Percentiles rank a stretch among this genome's conserved stretches.
Conservation (phyloP, 2,113 vertebrate species). For the Ammospiza caudacuta region DNA sequence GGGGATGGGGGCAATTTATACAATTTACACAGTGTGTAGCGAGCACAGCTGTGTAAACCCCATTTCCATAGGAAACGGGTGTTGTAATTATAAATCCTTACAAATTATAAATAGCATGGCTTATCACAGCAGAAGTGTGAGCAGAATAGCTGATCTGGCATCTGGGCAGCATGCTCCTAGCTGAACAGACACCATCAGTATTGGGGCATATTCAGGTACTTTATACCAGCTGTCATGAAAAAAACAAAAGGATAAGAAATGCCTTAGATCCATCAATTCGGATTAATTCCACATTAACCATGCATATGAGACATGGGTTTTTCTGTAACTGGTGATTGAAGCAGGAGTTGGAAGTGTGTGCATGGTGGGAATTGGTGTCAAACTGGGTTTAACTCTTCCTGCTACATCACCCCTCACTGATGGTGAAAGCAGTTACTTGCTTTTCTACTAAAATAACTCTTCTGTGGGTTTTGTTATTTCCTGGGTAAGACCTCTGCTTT, state of each 20-base stretch:
- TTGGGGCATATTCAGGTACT: neutral
- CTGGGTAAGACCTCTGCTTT: neutral
- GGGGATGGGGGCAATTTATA: neutral
- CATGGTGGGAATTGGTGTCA: accelerated
- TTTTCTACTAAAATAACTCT: neutral
- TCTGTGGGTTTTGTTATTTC: neutral
- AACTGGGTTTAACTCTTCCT: neutral
- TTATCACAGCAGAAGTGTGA: constrained; percentile 22
- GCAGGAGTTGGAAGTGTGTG: neutral
- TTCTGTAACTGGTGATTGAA: neutral
- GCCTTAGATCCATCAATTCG: neutral
- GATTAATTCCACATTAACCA: neutral
- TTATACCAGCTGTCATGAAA: neutral
- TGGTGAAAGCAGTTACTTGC: neutral
- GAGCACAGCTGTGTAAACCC: constrained; percentile 26
- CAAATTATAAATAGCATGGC: constrained; percentile 13
- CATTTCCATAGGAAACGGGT: neutral
- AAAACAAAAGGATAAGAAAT: neutral
- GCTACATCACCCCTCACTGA: accelerated
- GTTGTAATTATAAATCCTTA: constrained; percentile 33
- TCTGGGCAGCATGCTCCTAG: neutral
- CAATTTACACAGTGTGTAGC: neutral
- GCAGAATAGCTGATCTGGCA: constrained; percentile 23
- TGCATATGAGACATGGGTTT: accelerated
- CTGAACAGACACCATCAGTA: neutral